Evolutionary conservation across 2,113 vertebrate species (phyloP).

Genomic region (Thunnus maccoyii): DNA sequence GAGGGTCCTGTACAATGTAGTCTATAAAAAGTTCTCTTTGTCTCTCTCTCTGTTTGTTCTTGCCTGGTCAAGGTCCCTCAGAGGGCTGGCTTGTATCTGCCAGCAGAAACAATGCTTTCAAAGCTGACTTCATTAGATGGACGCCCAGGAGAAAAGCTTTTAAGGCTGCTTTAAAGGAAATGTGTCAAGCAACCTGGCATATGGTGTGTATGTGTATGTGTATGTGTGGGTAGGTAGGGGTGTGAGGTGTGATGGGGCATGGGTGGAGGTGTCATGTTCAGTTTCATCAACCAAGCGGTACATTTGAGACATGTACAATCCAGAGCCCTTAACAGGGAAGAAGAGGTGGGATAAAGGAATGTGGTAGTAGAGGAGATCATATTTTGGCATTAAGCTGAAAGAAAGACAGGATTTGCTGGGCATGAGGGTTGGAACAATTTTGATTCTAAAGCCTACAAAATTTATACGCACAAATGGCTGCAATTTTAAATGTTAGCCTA

Average conservation of each 20-base stretch:
- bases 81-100: constrained; percentile 68
- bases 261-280: constrained; percentile 63
- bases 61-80: constrained; percentile 64
- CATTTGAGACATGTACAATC: constrained; percentile 40
- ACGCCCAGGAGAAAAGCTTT: constrained; percentile 74
- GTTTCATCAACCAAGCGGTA: constrained; percentile 61
- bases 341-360: constrained; percentile 13
- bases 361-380: neutral
- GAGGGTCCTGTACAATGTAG: constrained; percentile 60
- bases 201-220: constrained; percentile 48
- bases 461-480: neutral
- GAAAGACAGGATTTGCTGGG: neutral
- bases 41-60: constrained; percentile 64
- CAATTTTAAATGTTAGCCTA: neutral
- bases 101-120: constrained; percentile 76
- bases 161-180: constrained; percentile 73
- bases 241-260: constrained; percentile 18
- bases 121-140: constrained; percentile 78
- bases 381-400: constrained; percentile 5
- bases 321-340: constrained; percentile 30
- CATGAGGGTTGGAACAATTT: neutral
- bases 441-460: neutral
- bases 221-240: constrained; percentile 47
- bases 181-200: constrained; percentile 63
- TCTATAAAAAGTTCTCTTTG: constrained; percentile 72